phyloP scores from a whole-genome alignment of 2,797 vertebrate genomes.

The Siniperca undulata region DNA sequence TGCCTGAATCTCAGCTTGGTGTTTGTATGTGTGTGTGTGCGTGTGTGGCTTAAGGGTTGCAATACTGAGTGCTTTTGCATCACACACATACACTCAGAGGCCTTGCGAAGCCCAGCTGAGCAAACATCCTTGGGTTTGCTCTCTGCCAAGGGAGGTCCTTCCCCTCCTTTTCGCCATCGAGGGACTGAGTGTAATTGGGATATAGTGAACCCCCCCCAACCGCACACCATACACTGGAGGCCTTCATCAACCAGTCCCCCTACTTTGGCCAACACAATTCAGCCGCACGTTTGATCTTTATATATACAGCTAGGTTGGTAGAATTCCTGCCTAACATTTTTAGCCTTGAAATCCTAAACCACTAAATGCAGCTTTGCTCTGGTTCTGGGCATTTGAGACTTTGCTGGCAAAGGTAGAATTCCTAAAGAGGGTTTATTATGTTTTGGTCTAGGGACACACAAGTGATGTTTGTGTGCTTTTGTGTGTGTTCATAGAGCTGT shows the following conservation, averaged over 20 bases:
- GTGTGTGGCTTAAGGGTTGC: slow-evolving; percentile 49
- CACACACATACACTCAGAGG: slow-evolving; percentile 59
- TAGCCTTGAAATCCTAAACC: slow-evolving; percentile 85
- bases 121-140: slow-evolving; percentile 83
- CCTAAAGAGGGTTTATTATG: slow-evolving; percentile 78
- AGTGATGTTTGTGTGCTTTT: slow-evolving; percentile 55
- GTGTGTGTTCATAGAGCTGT: slow-evolving; percentile 46
- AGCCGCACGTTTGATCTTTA: slow-evolving; percentile 83
- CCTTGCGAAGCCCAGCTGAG: slow-evolving; percentile 84
- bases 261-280: slow-evolving; percentile 74
- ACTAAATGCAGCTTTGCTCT: slow-evolving; percentile 77
- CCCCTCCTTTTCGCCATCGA: slow-evolving; percentile 66
- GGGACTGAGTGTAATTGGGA: slow-evolving; percentile 74
- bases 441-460: slow-evolving; percentile 58
- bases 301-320: slow-evolving; percentile 81
- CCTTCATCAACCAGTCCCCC: slow-evolving; percentile 73
- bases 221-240: slow-evolving; percentile 74
- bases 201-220: slow-evolving; percentile 58
- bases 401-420: slow-evolving; percentile 76
- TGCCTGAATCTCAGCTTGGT: slow-evolving; percentile 46
- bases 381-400: slow-evolving; percentile 61
- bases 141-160: slow-evolving; percentile 74
- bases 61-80: slow-evolving; percentile 53
- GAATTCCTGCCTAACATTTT: slow-evolving; percentile 82
- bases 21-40: slow-evolving; percentile 60